Percentiles rank a stretch among this genome's conserved stretches.
These are phyloP conservation scores for Cenopis cana DNA, from an alignment of 2,888 invertebrate genomes.

Conservation along the genomic window DNA sequence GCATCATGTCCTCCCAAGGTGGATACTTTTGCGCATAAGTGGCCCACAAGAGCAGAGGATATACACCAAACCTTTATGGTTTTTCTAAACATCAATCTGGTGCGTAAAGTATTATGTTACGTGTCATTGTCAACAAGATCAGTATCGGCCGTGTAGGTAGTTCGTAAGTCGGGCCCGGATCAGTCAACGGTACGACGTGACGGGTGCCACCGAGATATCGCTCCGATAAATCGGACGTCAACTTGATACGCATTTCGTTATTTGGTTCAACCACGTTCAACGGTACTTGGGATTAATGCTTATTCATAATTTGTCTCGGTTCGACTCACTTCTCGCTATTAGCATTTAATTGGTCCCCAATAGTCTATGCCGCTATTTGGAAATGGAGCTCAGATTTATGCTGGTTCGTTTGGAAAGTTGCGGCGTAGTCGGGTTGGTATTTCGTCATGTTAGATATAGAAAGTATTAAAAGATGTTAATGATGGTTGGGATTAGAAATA, in stretches of 20 bases:
- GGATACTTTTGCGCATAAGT: too few relatives aligned
- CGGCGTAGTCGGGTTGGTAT: neutral
- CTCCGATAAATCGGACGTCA: conserved; percentile 17
- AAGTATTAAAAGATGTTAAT: conserved; percentile 2
- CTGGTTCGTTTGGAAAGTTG: neutral
- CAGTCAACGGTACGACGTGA: conserved; percentile 18
- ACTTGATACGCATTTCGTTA: conserved; percentile 17
- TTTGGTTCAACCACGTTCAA: neutral
- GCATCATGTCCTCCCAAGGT: too few relatives aligned
- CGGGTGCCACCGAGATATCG: conserved; percentile 4
- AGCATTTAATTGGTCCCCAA: too few relatives aligned
- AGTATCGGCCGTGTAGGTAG: conserved; percentile 10
- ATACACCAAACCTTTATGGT: neutral
- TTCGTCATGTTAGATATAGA: conserved; percentile 12
- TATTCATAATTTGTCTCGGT: conserved; percentile 5
- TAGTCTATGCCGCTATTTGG: neutral
- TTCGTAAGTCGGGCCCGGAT: conserved; percentile 17
- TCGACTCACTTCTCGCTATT: neutral
- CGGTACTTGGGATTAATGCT: conserved; percentile 18
- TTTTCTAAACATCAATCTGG: neutral
- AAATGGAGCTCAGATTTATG: neutral
- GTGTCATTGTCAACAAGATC: neutral
- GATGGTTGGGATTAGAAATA: conserved; percentile 6
- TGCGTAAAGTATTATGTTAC: neutral
- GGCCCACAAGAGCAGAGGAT: too few relatives aligned